These are phyloP conservation scores for Anseranas semipalmata DNA, from an alignment of 2,113 vertebrate species.

Conservation along the genomic window DNA sequence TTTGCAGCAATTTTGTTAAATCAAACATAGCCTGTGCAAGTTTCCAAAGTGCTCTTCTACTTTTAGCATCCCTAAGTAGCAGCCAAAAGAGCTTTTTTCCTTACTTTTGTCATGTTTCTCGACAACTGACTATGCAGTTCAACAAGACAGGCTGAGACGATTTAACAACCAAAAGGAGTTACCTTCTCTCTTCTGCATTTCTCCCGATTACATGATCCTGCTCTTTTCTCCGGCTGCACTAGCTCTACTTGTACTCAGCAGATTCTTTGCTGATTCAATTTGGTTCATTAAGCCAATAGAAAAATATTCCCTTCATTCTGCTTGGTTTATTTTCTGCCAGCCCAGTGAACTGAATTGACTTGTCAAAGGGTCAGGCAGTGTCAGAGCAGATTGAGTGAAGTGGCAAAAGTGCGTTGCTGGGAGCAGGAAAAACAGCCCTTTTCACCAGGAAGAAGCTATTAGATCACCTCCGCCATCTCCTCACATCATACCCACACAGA, in stretches of 20 bases:
- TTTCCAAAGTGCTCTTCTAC: background rate
- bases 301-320: background rate
- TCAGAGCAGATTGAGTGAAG: background rate
- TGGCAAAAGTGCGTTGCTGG: background rate
- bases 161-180: background rate
- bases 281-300: constrained; percentile 11
- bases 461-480: background rate
- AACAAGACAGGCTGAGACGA: background rate
- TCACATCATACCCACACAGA: background rate
- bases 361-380: background rate
- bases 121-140: background rate
- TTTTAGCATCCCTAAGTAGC: background rate
- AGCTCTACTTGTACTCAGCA: background rate
- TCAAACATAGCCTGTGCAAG: rapidly evolving
- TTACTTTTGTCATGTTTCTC: background rate
- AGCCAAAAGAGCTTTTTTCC: background rate
- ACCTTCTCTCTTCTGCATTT: background rate
- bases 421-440: background rate
- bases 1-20: background rate
- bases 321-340: background rate
- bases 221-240: background rate
- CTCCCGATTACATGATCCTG: background rate
- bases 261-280: constrained; percentile 22
- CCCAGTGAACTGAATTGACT: background rate
- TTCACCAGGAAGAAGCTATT: background rate